Percentiles rank a stretch among this genome's conserved stretches.
Conservation (phyloP, 2,797 vertebrate species). For the Rhinophrynus dorsalis region DNA sequence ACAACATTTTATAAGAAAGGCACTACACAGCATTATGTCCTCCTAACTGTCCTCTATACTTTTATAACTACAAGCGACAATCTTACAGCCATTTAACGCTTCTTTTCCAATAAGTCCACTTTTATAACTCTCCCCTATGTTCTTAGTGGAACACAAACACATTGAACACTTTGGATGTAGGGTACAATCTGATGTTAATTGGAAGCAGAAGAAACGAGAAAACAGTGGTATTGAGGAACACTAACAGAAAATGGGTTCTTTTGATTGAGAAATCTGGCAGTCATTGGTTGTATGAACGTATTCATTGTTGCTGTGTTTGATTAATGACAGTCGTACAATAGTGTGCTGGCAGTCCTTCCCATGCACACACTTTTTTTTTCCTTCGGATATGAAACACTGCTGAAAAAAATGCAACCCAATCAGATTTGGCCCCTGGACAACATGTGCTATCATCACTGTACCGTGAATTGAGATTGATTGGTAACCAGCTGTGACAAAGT, state of each 20-base stretch:
- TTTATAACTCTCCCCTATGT: too few relatives aligned
- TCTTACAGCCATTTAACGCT: too few relatives aligned
- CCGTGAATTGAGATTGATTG: slow-evolving; percentile 75
- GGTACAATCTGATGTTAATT: slow-evolving; percentile 56
- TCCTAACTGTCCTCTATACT: too few relatives aligned
- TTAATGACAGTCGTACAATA: slow-evolving; percentile 73
- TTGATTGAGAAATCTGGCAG: slow-evolving; percentile 63
- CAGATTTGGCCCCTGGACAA: slow-evolving; percentile 73
- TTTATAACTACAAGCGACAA: too few relatives aligned
- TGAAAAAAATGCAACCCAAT: slow-evolving; percentile 74
- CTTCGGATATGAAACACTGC: slow-evolving; percentile 66
- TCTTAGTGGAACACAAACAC: not conserved
- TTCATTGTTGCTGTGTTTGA: slow-evolving; percentile 70
- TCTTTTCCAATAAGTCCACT: too few relatives aligned
- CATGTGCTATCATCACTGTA: slow-evolving; percentile 73
- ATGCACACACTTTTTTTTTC: slow-evolving; percentile 54
- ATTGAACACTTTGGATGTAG: not conserved
- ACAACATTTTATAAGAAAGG: too few relatives aligned
- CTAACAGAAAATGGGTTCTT: slow-evolving; percentile 61
- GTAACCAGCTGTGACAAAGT: slow-evolving; percentile 75
- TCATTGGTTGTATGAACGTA: slow-evolving; percentile 61
- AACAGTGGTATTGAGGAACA: slow-evolving; percentile 58
- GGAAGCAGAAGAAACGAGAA: slow-evolving; percentile 54
- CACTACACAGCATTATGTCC: too few relatives aligned
- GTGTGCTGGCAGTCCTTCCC: slow-evolving; percentile 63